Base-by-base conservation (phyloP, 2,888 invertebrate species). In the Parapristionchus giblindavisi region DNA sequence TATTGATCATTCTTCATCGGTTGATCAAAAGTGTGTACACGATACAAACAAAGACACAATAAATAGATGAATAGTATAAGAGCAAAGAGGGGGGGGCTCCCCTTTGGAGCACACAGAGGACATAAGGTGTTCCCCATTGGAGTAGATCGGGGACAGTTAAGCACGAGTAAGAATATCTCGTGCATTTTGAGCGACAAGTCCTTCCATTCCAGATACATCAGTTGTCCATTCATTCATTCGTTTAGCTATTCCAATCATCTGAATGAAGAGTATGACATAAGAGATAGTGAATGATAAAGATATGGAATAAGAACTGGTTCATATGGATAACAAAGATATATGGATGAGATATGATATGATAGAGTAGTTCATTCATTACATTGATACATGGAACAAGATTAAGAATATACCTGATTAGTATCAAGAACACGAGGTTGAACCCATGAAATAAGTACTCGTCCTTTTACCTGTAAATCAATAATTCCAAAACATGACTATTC, bases 351-450 rank as follows among this genome's bases (percentile, higher is more conserved):
- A n/a, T n/a, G n/a, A n/a, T n/a, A n/a, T n/a, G n/a, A n/a, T n/a
- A n/a, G n/a, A n/a, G n/a, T n/a, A n/a, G n/a, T n/a, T n/a, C n/a
- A n/a, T n/a, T n/a, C n/a, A n/a, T n/a, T n/a, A n/a, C n/a, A n/a
- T n/a, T n/a, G n/a, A n/a, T n/a, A n/a, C n/a, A n/a, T n/a, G n/a
- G n/a, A n/a, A n/a, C n/a, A n/a, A n/a, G n/a, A n/a, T n/a, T n/a
- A n/a, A n/a, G n/a, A n/a, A n/a, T n/a, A n/a, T 84, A 92, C 91
- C 91, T 92, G 92, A 63, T 89, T 87, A 58, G 90, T 89, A 87
- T 93, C 92, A 68, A 94, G 90, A 14, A 94, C 94, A 79, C 94
- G 90, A 3, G 94, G 94, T 88, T 94, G 94, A 11, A 94, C 93
- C 94, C 94, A 94, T 14, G 92, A 93, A 91, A 94, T 92, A 86